phyloP scores from a whole-genome alignment of 2,797 vertebrate species.

The Craterocephalus amniculus region DNA sequence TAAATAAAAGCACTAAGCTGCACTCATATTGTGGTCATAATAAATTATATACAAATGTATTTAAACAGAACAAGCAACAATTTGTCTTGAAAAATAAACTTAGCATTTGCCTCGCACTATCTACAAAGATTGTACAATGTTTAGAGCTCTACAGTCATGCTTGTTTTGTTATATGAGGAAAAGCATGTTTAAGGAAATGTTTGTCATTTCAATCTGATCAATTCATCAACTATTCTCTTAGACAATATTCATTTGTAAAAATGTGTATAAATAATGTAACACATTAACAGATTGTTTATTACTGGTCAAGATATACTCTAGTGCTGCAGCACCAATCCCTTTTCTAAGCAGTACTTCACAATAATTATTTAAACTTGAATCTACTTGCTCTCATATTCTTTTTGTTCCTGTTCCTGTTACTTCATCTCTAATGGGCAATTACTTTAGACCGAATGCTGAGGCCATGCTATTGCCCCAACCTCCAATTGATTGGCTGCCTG shows the following conservation, averaged over 20 bases:
- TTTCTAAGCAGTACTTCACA: constrained; percentile 23
- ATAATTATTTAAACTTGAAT: constrained; percentile 49
- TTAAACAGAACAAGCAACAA: constrained; percentile 12
- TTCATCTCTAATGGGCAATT: constrained; percentile 75
- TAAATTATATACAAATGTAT: not conserved
- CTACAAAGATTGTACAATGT: not conserved
- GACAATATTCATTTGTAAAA: not conserved
- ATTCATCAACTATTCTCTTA: not conserved
- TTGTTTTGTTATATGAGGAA: not conserved
- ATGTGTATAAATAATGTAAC: not conserved
- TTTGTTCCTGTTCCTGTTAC: constrained; percentile 54
- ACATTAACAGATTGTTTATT: constrained; percentile 10
- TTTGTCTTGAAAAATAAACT: constrained; percentile 15
- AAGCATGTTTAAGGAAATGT: not conserved
- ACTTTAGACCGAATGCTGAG: constrained; percentile 59
- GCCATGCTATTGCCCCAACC: constrained; percentile 57
- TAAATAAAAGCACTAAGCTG: constrained; percentile 12
- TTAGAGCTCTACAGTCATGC: not conserved
- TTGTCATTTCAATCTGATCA: constrained; percentile 1
- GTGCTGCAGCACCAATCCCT: constrained; percentile 7
- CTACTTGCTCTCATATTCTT: constrained; percentile 48
- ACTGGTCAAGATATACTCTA: constrained; percentile 15
- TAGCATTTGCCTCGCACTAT: not conserved
- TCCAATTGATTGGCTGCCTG: constrained; percentile 58
- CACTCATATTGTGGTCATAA: not conserved